Conservation (phyloP, 2,888 invertebrate species). For the Julus scanicus region DNA sequence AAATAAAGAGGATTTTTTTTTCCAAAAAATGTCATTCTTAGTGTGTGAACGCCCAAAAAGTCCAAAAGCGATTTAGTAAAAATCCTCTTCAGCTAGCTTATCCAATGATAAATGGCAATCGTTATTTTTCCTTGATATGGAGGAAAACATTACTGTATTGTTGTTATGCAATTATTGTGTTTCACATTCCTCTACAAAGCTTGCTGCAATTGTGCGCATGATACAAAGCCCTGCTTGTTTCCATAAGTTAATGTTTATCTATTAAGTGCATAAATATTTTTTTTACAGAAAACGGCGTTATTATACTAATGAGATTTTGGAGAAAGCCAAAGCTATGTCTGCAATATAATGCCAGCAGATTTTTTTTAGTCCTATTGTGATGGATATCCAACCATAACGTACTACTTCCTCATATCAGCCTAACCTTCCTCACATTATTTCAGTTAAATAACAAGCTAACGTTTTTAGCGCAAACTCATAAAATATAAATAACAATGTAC, state of each 20-base stretch:
- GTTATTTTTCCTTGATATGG: slow-evolving; percentile 34
- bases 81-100: slow-evolving; percentile 38
- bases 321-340: slow-evolving; percentile 5
- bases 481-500: background rate
- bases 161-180: slow-evolving; percentile 23
- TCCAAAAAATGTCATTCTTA: background rate
- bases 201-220: background rate
- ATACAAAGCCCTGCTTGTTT: slow-evolving; percentile 37
- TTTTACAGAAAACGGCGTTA: slow-evolving; percentile 31
- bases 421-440: background rate
- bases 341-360: background rate
- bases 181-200: slow-evolving; percentile 8
- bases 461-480: background rate
- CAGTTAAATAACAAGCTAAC: background rate
- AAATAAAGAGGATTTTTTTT: slow-evolving; percentile 38
- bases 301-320: slow-evolving; percentile 45
- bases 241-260: slow-evolving; percentile 40
- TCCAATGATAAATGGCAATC: slow-evolving; percentile 17
- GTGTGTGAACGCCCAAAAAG: background rate
- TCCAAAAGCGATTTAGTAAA: slow-evolving; percentile 6
- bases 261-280: slow-evolving; percentile 34
- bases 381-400: background rate
- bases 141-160: slow-evolving; percentile 19
- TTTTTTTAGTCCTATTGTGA: background rate
- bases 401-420: background rate